Base-by-base conservation (phyloP, 2,888 invertebrate genomes). In the Drosophila birchii region DNA sequence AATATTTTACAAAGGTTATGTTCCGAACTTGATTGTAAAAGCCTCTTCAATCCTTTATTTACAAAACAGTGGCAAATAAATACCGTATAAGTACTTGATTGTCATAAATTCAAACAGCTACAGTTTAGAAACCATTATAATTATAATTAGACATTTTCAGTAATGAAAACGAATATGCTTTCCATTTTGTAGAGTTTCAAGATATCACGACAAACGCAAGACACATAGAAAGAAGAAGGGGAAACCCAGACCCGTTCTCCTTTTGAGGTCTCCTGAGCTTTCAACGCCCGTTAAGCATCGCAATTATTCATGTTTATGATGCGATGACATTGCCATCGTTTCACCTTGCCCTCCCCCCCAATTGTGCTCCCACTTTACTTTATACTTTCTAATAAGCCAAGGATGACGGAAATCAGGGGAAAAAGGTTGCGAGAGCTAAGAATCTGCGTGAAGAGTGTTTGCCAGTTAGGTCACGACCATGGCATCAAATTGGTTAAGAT, bases 271-370 rank as follows among this genome's bases (percentile, higher is more conserved):
- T 79, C 77, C 69, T 55, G 72, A 78, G 87, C 89, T 75, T 79
- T 86, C 87, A 81, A 74, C 75, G 72, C 66, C 77, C 76, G 78
- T 89, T 81, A 88, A 88, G 84, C 88, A 79, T 61, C 74, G 81
- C 81, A 90, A 81, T 90, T 90, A 89, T 90, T 89, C 81, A 86
- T 81, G 80, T 80, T 85, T 89, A 85, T 85, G 77, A 82, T 79
- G 85, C 89, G 73, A 72, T 81, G 84, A 83, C 72, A 69, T 83
- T 68, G 61, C 74, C 36, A 45, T 47, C 49, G 36, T 43, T 44
- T 41, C 54, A 39, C 44, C 34, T 26, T 54, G 9, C 41, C 39
- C 7, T 29, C 12, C 34, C 29, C 38, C 5, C 6, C 41, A 14
- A 69, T 32, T 45, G 8, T 9, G 39, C 18, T 34, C 11, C n/a